phyloP scores from a whole-genome alignment of 2,888 invertebrate genomes.

The Mycogona germanica region DNA sequence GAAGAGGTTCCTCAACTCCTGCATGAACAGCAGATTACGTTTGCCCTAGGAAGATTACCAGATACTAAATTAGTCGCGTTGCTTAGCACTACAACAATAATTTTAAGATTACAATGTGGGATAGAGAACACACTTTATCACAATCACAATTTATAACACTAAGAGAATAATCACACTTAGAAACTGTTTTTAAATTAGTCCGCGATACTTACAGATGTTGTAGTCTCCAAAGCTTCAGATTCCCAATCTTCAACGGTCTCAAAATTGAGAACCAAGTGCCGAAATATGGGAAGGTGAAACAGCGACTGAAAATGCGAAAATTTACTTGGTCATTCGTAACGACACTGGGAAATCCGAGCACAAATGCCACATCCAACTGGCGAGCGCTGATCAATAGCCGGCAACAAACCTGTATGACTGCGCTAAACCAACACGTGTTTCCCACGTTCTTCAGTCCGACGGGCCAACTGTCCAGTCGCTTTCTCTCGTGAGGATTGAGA shows the following conservation, averaged over 20 bases:
- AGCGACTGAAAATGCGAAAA: conserved; percentile 31
- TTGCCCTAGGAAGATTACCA: conserved; percentile 26
- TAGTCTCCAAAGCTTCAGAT: conserved; percentile 10
- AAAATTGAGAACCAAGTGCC: conserved; percentile 33
- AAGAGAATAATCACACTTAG: too few species aligned
- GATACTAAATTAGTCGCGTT: neutral
- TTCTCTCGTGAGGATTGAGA: conserved; percentile 34
- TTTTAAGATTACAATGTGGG: neutral
- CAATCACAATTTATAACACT: too few species aligned
- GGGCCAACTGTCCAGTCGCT: conserved; percentile 31
- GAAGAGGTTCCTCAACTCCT: conserved; percentile 36
- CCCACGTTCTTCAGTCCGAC: conserved; percentile 40
- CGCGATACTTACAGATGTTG: conserved; percentile 19
- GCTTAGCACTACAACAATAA: neutral
- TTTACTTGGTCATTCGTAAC: neutral
- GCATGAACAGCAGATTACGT: conserved; percentile 34
- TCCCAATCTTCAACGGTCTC: conserved; percentile 25
- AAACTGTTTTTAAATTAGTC: too few species aligned
- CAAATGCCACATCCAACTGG: too few species aligned
- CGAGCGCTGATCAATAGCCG: too few species aligned
- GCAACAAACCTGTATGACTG: conserved; percentile 36
- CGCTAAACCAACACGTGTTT: conserved; percentile 41
- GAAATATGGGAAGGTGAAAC: conserved; percentile 36
- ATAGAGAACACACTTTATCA: too few species aligned
- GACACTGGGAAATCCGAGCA: neutral